Conservation (phyloP, 2,888 invertebrate species). For the Acholoe squamosa region DNA sequence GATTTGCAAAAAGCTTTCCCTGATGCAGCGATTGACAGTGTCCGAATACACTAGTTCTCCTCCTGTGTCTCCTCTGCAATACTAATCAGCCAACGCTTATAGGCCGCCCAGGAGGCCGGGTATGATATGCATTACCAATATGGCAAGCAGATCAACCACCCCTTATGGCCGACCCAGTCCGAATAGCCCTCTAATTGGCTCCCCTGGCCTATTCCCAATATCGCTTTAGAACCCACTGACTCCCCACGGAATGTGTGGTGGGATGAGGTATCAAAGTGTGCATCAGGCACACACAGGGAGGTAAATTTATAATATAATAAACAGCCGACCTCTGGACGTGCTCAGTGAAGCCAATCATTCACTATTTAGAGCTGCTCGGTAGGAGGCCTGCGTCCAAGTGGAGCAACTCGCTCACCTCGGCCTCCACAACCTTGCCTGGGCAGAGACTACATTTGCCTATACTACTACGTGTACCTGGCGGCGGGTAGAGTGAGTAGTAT, state of each 20-base stretch:
- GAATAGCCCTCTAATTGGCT: slow-evolving; percentile 3
- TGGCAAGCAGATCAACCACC: not conserved
- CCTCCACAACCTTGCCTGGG: not conserved
- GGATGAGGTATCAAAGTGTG: not conserved
- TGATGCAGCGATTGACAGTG: not conserved
- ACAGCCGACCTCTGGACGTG: not conserved
- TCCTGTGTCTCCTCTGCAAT: not conserved
- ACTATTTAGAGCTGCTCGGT: not conserved
- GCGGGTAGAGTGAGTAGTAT: slow-evolving; percentile 9
- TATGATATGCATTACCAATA: slow-evolving; percentile 27
- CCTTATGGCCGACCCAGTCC: not conserved
- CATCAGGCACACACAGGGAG: not conserved
- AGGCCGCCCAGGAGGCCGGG: not conserved
- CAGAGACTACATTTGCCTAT: slow-evolving; percentile 27
- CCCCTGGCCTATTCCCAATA: not conserved
- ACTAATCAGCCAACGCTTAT: slow-evolving; percentile 1
- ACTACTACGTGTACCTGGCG: not conserved
- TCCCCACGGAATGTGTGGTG: not conserved
- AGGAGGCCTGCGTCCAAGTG: not conserved
- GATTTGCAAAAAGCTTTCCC: not conserved
- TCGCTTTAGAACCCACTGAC: not conserved
- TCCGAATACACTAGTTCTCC: not conserved
- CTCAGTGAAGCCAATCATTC: not conserved
- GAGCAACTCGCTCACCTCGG: not conserved
- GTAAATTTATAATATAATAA: not conserved